Conservation (phyloP, 2,888 invertebrate species). For the Dascillus cervinus region DNA sequence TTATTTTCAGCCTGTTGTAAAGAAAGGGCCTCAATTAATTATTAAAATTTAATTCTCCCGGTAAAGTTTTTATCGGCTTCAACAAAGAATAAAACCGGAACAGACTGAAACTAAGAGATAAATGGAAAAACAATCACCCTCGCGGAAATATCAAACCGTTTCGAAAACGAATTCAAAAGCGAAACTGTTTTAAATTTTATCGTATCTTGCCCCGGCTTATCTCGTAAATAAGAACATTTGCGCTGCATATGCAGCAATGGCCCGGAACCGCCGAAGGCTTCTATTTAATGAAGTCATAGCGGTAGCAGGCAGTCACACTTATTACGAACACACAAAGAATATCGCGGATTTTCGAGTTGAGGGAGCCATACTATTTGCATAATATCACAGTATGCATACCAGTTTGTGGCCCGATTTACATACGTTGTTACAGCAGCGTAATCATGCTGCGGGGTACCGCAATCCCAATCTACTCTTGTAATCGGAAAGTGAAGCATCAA, state of each 20-base stretch:
- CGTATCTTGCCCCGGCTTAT: conserved; percentile 9
- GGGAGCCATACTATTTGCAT: conserved; percentile 22
- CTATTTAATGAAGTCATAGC: conserved; percentile 16
- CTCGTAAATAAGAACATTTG: conserved; percentile 10
- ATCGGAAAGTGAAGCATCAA: conserved; percentile 13
- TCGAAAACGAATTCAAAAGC: conserved; percentile 8
- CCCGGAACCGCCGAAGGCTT: conserved; percentile 8
- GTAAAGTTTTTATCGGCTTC: too few species aligned
- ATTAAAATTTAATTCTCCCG: too few species aligned
- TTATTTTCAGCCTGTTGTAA: too few species aligned
- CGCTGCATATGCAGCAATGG: conserved; percentile 11
- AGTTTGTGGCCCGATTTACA: conserved; percentile 23
- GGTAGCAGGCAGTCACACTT: conserved; percentile 16
- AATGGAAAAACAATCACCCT: conserved; percentile 1
- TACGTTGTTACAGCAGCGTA: conserved; percentile 18
- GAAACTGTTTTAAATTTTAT: conserved; percentile 11
- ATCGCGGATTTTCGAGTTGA: conserved; percentile 19
- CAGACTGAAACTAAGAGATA: conserved; percentile 1
- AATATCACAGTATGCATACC: conserved; percentile 23
- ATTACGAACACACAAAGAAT: conserved; percentile 20
- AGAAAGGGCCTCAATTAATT: too few species aligned
- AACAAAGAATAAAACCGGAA: too few species aligned
- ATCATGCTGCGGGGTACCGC: conserved; percentile 11
- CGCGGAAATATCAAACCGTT: not conserved
- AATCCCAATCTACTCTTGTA: conserved; percentile 11